Conservation (phyloP, 2,113 vertebrate species). For the Dicrurus megarhynchus region DNA sequence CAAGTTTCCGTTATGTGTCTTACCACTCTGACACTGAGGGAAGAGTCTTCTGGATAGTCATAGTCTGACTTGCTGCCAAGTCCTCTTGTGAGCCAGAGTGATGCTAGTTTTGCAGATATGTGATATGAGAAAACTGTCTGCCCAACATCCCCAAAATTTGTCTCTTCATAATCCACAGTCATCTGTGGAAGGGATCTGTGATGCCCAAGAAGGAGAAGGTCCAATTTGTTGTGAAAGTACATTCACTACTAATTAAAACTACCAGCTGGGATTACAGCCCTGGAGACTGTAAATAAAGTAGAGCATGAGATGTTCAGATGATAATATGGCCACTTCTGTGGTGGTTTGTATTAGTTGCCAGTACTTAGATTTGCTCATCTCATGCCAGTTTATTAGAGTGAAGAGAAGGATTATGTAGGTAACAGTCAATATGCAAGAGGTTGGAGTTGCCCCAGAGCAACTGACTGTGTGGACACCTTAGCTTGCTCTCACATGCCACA, state of each 20-base stretch:
- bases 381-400: neutral
- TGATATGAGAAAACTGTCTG: neutral
- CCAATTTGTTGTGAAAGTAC: constrained; percentile 44
- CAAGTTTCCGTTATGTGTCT: neutral
- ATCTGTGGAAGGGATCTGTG: constrained; percentile 12
- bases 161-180: constrained; percentile 22
- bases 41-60: constrained; percentile 15
- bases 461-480: neutral
- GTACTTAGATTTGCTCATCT: constrained; percentile 13
- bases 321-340: neutral
- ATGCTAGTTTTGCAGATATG: constrained; percentile 21
- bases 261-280: constrained; percentile 36
- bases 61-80: constrained; percentile 15
- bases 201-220: constrained; percentile 26
- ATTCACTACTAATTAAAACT: constrained; percentile 33
- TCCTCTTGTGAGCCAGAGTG: neutral
- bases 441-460: neutral
- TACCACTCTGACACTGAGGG: neutral
- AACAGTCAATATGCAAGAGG: neutral
- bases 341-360: neutral
- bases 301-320: constrained; percentile 33
- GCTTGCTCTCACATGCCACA: neutral
- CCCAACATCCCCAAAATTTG: neutral
- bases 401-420: neutral
- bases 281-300: constrained; percentile 26